Evolutionary conservation across 2,888 invertebrate species (phyloP), one percentile per base, ranked within the genome.

Genomic region (Pimpla rufipes): DNA sequence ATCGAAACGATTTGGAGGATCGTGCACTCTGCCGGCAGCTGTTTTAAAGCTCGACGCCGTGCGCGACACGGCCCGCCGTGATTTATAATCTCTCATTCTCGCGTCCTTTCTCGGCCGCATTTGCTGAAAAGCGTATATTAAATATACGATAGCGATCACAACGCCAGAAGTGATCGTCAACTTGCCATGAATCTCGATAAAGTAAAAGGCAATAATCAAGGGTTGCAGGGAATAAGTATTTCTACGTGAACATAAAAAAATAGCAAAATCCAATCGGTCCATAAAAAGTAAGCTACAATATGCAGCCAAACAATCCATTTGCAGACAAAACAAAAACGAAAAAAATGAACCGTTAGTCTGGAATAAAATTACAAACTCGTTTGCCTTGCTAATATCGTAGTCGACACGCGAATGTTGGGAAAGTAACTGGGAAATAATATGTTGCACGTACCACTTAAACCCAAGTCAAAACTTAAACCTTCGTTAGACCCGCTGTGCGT

Each of bases 1-100:
- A 79, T 76, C 71, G 75, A 59, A 59, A 66, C 59, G 50, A 74
- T 79, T 75, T 64, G 23, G 57, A 42, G 59, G 50, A 66, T 79
- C 79, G 75, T 75, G 64, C 74, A 45, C 40, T 40, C 18, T 13
- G 50, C 42, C 66, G 59, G 29, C 73, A 78, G 71, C 77, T 81
- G 73, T 59, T 66, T 57, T 47, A 66, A 67, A 75, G 10, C 71
- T 77, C 47, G 23, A 13, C 18, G 11, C 11, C 47, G 40, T 42
- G 52, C 11, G 10, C 40, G 64, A 76, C 55, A 21, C n/a, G 2
- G 29, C 29, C 18, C 40, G 62, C 64, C 10, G 42, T 64, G 70
- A 76, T 76, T 81, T 66, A 76, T 71, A 76, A 66, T 57, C 62
- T 59, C 47, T 29, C 40, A 35, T 67, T 66, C 55, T 21, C 4